Base-by-base conservation (phyloP, 2,797 vertebrate genomes). In the Cyprinella venusta region DNA sequence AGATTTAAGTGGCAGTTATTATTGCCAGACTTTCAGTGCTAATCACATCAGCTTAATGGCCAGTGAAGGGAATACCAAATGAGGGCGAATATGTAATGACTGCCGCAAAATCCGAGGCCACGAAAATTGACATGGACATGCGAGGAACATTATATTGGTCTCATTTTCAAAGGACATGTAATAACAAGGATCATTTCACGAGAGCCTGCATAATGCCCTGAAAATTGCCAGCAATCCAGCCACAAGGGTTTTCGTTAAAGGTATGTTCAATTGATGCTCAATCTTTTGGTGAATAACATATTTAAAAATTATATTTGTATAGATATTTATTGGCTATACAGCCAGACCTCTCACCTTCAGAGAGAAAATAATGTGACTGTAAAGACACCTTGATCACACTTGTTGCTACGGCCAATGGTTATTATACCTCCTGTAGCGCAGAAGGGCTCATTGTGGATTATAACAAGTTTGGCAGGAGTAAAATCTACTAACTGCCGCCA, bases 1-100 rank as follows among this genome's bases (percentile, higher is more conserved):
- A 87, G 75, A 87, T 85, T 82, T 76, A 88, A 88, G 70, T 74
- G 83, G 67, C 81, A 69, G 67, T 74, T 85, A 79, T 84, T 77
- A 82, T 72, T 74, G 74, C 50, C 61, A 18, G 76, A 79, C 52
- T 83, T 82, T 71, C 42, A 38, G 72, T 52, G 65, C 80, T 82
- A 87, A 88, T 84, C 79, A 81, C 71, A 72, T 76, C 15, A 48
- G 56, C 52, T 65, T 81, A 64, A 80, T 82, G 76, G 86, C 68
- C 83, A 71, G 80, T 82, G 56, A 72, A 75, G 80, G 78, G 76
- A 81, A 76, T 72, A 26, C 38, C 48, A 71, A 85, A 81, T 78
- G 33, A 76, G 63, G 45, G 45, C 15, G 79, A 76, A 75, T 65
- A 70, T 78, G 45, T 72, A 65, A 76, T 36, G 74, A 82, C 63